Conservation (phyloP, 2,888 invertebrate genomes). For the Synergus itoensis region DNA sequence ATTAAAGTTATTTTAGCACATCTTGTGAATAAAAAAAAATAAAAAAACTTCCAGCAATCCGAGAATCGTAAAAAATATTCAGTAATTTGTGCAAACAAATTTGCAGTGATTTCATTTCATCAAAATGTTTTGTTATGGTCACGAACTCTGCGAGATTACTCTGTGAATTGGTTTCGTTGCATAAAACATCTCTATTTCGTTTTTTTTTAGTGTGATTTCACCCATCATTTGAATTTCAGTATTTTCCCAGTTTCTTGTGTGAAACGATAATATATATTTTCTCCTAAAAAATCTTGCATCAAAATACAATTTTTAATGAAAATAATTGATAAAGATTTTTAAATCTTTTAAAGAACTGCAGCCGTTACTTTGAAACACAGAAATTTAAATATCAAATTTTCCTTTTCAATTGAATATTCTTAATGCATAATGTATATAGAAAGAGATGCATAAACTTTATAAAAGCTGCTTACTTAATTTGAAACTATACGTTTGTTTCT, state of each 20-base stretch:
- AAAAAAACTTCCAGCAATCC: neutral
- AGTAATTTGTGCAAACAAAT: neutral
- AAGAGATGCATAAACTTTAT: neutral
- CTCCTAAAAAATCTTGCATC: neutral
- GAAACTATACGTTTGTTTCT: neutral
- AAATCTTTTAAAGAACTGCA: neutral
- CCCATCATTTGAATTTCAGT: neutral
- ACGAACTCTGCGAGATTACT: neutral
- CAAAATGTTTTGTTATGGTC: neutral
- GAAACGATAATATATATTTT: neutral
- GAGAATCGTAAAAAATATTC: neutral
- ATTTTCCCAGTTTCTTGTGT: neutral
- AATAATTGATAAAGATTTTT: neutral
- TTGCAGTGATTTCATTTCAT: neutral
- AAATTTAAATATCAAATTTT: conserved; percentile 25
- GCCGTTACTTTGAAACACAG: conserved; percentile 5
- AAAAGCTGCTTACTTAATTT: neutral
- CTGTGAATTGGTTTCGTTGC: neutral
- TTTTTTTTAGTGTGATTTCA: neutral
- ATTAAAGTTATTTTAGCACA: neutral
- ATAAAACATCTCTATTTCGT: neutral
- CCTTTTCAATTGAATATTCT: conserved; percentile 4
- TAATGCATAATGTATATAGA: conserved; percentile 11
- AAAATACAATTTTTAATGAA: neutral
- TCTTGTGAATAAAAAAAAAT: no score